Evolutionary conservation across 2,888 invertebrate genomes (phyloP), one percentile per base, ranked within the genome.

Genomic region (Gasteruption jaculator): DNA sequence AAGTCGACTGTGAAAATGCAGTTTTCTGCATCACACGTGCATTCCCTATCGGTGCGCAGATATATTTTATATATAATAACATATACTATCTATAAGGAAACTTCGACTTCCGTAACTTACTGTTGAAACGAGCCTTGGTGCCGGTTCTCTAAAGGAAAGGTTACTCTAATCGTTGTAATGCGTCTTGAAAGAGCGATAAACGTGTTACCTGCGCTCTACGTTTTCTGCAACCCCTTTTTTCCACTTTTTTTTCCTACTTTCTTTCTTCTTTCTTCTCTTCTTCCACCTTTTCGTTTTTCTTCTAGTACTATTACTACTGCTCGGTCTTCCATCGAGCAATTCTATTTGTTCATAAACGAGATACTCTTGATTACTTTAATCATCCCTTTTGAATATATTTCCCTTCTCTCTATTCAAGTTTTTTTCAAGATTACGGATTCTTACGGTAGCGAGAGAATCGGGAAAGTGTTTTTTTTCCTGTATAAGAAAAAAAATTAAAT

Each of bases 61-160:
- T n/a, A n/a, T n/a, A n/a, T n/a, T n/a, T n/a, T n/a, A n/a, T n/a
- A n/a, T n/a, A n/a, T n/a, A n/a, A n/a, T n/a, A n/a, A n/a, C n/a
- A n/a, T n/a, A n/a, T n/a, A n/a, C n/a, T n/a, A n/a, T n/a, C n/a
- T n/a, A 42, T 39, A 44, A 44, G 39, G 39, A 49, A 49, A 41
- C 43, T 46, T 44, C 41, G 39, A 46, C 43, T 41, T 49, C 46
- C 43, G 48, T 41, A 33, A 41, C 43, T n/a, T 43, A 8, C 20
- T 4, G n/a, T 20, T 12, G 19, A 11, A 32, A 32, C 15, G 25
- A 20, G 21, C 14, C 14, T 11, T 18, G 15, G 24, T 25, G 25
- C 35, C 11, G 20, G 16, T 8, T 12, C 18, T 5, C 22, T 11
- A 22, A 14, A 35, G 16, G 26, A 25, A 34, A 22, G n/a, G 22